Conservation (phyloP, 2,113 vertebrate genomes). For the Prochilodus magdalenae region DNA sequence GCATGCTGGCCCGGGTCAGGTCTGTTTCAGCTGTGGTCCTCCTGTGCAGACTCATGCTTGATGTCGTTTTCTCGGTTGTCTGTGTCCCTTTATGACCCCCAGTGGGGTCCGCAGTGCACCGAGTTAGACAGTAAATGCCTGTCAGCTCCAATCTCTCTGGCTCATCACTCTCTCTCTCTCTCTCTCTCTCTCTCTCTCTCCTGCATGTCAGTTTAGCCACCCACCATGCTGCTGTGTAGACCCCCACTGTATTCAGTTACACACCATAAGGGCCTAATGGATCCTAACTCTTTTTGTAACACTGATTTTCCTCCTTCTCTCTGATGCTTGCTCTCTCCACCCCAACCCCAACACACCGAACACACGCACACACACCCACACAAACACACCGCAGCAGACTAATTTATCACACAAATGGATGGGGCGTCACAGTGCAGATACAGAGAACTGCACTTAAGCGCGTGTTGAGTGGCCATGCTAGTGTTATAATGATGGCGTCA, state of each 20-base stretch:
- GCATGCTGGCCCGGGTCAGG: too few relatives aligned
- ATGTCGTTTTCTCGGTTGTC: neutral
- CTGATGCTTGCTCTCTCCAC: conserved; percentile 22
- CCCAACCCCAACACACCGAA: conserved; percentile 7
- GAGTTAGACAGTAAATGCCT: conserved; percentile 39
- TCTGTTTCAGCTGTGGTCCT: neutral
- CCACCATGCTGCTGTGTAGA: conserved; percentile 31
- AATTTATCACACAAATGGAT: conserved; percentile 53
- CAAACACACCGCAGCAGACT: conserved; percentile 6
- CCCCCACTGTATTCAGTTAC: conserved; percentile 59
- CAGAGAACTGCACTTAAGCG: conserved; percentile 49
- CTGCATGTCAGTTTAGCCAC: conserved; percentile 29
- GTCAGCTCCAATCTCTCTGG: conserved; percentile 31
- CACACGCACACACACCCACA: conserved; percentile 14
- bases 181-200: conserved; percentile 24
- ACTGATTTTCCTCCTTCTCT: conserved; percentile 28
- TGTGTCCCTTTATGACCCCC: conserved; percentile 30
- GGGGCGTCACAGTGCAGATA: conserved; percentile 46
- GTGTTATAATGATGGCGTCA: conserved; percentile 48
- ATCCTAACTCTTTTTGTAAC: conserved; percentile 43
- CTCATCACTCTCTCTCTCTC: conserved; percentile 30
- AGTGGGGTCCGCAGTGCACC: neutral
- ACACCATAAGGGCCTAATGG: conserved; percentile 59
- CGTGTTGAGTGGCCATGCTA: conserved; percentile 28
- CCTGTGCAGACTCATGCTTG: neutral